Evolutionary conservation across 2,797 vertebrate species (phyloP), one percentile per base, ranked within the genome.

Genomic region (Hippocampus kuda): DNA sequence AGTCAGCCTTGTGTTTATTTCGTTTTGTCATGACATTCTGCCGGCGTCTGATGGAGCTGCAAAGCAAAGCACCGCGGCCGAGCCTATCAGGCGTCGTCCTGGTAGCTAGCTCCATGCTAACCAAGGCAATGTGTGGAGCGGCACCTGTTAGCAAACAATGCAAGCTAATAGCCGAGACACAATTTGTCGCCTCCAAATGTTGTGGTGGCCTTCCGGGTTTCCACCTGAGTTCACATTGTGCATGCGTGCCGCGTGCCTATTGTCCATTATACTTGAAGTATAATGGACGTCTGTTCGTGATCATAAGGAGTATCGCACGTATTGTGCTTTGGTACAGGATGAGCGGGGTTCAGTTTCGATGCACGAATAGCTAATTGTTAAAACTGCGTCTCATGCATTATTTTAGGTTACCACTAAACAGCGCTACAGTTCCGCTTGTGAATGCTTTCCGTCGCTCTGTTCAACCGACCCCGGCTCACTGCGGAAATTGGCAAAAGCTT

Each of bases 131-230:
- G 79, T 71, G 71, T 66, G 71, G 72, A 76, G 4, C 54, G 73
- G 72, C 68, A 68, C 72, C 72, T 75, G 66, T 73, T 82, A 64
- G 75, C 79, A 81, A 80, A 84, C 83, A 79, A 76, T 81, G 61
- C 78, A 4, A 34, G 65, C 72, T 70, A 24, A 63, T 42, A 64
- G 22, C 22, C 16, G 8, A 61, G 27, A 61, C 6, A 61, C 11
- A 38, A 63, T 44, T 48, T 68, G 70, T 61, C 69, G 70, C 62
- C 24, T 10, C 77, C 41, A 44, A 74, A 54, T 57, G 56, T 13
- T 59, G 74, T 61, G 38, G 67, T 79, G 84, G 84, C 75, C 83
- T 86, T 84, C 83, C 78, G 78, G 78, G 79, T 75, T 70, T 66
- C 46, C 41, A 42, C 22, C 62, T 42, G 11, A 15, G 13, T 65